phyloP scores from a whole-genome alignment of 2,113 vertebrate genomes.

The Cebus imitator region DNA sequence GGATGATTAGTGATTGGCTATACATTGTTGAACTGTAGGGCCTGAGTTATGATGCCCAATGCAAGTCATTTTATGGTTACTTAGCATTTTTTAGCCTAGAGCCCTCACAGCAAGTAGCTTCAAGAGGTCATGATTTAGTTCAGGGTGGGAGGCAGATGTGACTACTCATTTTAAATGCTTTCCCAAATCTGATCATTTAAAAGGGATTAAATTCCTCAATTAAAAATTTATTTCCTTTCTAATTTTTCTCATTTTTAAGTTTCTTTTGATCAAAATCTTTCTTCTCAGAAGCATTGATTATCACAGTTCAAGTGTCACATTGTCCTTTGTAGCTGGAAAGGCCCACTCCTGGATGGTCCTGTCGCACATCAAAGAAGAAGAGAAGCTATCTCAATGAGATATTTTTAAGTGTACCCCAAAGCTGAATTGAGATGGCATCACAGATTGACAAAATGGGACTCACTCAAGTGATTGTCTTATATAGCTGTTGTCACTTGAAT shows the following conservation, averaged over 20 bases:
- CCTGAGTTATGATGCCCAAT: not conserved
- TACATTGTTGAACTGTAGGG: not conserved
- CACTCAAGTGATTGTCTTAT: not conserved
- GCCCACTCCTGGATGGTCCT: not conserved
- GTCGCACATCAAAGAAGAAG: not conserved
- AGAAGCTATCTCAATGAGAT: not conserved
- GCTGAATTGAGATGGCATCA: not conserved
- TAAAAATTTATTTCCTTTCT: not conserved
- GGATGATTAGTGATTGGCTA: not conserved
- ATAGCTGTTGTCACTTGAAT: not conserved
- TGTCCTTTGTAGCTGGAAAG: not conserved
- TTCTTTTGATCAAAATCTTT: not conserved
- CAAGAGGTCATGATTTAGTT: not conserved
- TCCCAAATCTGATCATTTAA: not conserved
- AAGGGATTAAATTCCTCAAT: not conserved
- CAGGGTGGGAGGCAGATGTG: not conserved
- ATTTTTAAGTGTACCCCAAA: not conserved
- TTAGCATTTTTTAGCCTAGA: not conserved
- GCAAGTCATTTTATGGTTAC: not conserved
- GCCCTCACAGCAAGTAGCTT: not conserved
- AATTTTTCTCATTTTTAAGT: not conserved
- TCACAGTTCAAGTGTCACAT: not conserved
- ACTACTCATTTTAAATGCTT: not conserved
- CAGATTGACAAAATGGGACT: not conserved
- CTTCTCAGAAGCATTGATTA: not conserved